Base-by-base conservation (phyloP, 2,888 invertebrate genomes). In the Geophilus truncorum region DNA sequence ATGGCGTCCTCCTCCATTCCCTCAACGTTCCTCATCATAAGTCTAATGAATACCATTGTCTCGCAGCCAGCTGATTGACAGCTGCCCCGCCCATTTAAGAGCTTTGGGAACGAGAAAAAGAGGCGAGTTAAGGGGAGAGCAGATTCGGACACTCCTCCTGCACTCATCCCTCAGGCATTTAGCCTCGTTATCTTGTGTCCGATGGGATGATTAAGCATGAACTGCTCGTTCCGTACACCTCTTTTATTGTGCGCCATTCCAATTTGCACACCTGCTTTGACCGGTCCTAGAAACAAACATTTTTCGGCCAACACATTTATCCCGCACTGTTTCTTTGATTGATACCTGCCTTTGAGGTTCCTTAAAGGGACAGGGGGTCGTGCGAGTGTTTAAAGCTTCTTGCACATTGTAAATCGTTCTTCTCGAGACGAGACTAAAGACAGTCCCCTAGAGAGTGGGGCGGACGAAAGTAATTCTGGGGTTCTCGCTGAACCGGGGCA, bases 171-270 rank as follows among this genome's bases (percentile, higher is more conserved):
- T 23, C 70, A 10, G 70, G 70, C 70, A 25, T 70, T 70, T 70
- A 70, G 70, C 28, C 70, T 70, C 70, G 70, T 70, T 70, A 70
- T 70, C 70, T 70, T 70, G 70, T 70, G 70, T 28, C 70, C 70
- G 70, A 70, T 70, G 70, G 70, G 70, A 70, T 70, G 70, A 70
- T 70, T 70, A 70, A 70, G 70, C 70, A 70, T 70, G 70, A 70
- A 70, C 70, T 70, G 70, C 70, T 70, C 70, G 28, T 70, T 70
- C 25, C 10, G 70, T 70, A 70, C 70, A 25, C 70, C 70, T 70
- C 70, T 70, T 70, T 70, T 70, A 70, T 70, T 70, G 70, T 70
- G 12, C 70, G 6, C 23, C 25, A 70, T 70, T 70, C 70, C 70
- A 70, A 25, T 70, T 70, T 70, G n/a, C 28, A 28, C 28, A 25